Evolutionary conservation across 2,797 vertebrate species (phyloP).

Genomic region (Ctenopoma kingsleyae): DNA sequence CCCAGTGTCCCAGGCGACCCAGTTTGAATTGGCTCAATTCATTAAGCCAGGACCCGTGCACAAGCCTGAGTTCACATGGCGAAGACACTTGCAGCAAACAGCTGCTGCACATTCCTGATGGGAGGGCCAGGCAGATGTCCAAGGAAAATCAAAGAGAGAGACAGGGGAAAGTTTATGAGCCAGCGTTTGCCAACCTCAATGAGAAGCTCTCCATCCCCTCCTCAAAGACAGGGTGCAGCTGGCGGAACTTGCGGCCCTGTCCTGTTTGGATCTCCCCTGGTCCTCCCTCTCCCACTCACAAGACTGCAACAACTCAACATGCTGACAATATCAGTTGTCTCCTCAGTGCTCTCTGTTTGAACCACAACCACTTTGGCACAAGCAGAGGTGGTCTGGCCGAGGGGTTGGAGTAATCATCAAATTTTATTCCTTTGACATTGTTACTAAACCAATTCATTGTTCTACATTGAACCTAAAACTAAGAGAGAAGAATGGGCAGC

Average conservation of each 20-base stretch:
- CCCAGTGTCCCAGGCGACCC: constrained; percentile 82
- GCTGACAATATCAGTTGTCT: constrained; percentile 86
- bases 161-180: constrained; percentile 94
- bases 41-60: constrained; percentile 90
- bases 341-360: constrained; percentile 73
- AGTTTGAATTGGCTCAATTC: constrained; percentile 96
- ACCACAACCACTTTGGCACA: constrained; percentile 71
- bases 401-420: constrained; percentile 46
- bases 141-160: constrained; percentile 98
- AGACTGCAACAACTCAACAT: constrained; percentile 75
- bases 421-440: constrained; percentile 55
- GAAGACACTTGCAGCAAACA: constrained; percentile 96
- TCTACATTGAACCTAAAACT: constrained; percentile 26
- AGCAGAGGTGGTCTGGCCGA: constrained; percentile 50
- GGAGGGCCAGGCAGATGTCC: constrained; percentile 99
- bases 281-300: constrained; percentile 73
- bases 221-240: constrained; percentile 96
- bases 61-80: constrained; percentile 86
- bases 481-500: constrained; percentile 18
- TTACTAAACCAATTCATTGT: constrained; percentile 44
- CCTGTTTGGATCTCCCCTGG: constrained; percentile 80
- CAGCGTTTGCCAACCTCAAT: constrained; percentile 97
- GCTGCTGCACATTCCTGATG: constrained; percentile 97
- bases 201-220: constrained; percentile 90
- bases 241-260: constrained; percentile 90